phyloP scores from a whole-genome alignment of 1,140 invertebrate species.

The Trichoplusia ni region DNA sequence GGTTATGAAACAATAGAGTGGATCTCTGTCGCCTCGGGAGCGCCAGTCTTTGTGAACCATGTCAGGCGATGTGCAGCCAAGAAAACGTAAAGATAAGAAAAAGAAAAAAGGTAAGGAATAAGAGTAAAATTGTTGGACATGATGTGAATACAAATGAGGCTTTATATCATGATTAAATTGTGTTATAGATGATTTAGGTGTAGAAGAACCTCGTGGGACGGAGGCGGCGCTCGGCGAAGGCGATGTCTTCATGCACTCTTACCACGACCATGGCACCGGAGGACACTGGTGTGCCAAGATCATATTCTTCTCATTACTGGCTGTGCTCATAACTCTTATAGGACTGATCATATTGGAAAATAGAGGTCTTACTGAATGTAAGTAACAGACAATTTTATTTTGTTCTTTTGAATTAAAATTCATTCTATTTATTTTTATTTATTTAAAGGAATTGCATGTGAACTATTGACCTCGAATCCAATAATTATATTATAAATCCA shows the following conservation, averaged over 20 bases:
- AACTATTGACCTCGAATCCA: too few relatives aligned
- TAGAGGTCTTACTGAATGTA: constrained; percentile 88
- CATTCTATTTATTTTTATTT: too few relatives aligned
- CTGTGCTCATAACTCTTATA: constrained; percentile 86
- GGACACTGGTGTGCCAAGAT: constrained; percentile 92
- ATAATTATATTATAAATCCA: too few relatives aligned
- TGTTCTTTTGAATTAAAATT: too few relatives aligned
- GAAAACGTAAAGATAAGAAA: constrained; percentile 87
- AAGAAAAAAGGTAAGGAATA: constrained; percentile 85
- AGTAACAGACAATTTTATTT: constrained; percentile 62
- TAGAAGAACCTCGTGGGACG: constrained; percentile 70
- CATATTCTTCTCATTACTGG: constrained; percentile 89
- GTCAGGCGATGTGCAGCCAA: constrained; percentile 88
- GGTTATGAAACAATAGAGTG: constrained; percentile 77
- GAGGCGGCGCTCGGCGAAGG: constrained; percentile 78
- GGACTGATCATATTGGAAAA: constrained; percentile 90
- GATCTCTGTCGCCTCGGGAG: constrained; percentile 64
- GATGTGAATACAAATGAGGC: constrained; percentile 11
- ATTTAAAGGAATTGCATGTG: too few relatives aligned
- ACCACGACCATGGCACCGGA: constrained; percentile 87
- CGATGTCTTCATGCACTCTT: constrained; percentile 87
- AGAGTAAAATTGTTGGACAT: not conserved
- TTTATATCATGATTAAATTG: constrained; percentile 16
- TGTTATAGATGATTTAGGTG: constrained; percentile 65
- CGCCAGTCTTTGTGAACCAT: constrained; percentile 79